These are phyloP conservation scores for Nesogale talazaci DNA, from an alignment of 2,113 vertebrate genomes.

Conservation along the genomic window DNA sequence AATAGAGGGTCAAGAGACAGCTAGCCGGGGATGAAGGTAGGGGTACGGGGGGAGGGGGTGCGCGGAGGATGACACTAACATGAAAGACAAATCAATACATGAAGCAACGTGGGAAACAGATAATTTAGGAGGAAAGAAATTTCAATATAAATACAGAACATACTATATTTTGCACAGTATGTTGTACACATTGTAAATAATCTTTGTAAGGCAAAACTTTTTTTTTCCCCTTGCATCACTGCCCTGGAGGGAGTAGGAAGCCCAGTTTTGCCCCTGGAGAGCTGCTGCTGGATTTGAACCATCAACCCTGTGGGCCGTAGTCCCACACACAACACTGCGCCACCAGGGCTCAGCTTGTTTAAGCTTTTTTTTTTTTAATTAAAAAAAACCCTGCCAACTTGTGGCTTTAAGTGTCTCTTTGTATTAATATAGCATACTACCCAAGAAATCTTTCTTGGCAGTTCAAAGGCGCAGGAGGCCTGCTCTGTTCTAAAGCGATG, in stretches of 20 bases:
- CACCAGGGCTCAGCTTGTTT: too few relatives aligned
- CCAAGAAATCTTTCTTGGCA: neutral
- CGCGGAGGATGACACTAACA: neutral
- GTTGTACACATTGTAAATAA: neutral
- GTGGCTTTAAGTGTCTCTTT: neutral
- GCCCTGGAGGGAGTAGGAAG: too few relatives aligned
- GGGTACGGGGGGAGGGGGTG: too few relatives aligned
- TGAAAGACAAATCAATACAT: neutral
- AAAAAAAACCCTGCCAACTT: neutral
- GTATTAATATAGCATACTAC: neutral
- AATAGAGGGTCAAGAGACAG: neutral
- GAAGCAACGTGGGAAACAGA: neutral
- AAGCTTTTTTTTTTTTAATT: neutral
- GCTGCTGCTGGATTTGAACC: too few relatives aligned
- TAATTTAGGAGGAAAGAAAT: neutral
- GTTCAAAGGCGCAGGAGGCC: too few relatives aligned
- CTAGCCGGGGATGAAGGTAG: neutral
- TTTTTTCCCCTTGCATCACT: too few relatives aligned
- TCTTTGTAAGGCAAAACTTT: too few relatives aligned
- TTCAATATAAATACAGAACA: neutral
- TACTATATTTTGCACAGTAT: neutral
- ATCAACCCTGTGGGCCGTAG: too few relatives aligned
- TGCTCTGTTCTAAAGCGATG: too few relatives aligned
- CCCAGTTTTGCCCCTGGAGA: too few relatives aligned
- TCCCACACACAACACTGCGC: too few relatives aligned